These are phyloP conservation scores for Ptychodera flava DNA, from an alignment of 35 echinoderm and acorn worm genomes.

Conservation along the genomic window DNA sequence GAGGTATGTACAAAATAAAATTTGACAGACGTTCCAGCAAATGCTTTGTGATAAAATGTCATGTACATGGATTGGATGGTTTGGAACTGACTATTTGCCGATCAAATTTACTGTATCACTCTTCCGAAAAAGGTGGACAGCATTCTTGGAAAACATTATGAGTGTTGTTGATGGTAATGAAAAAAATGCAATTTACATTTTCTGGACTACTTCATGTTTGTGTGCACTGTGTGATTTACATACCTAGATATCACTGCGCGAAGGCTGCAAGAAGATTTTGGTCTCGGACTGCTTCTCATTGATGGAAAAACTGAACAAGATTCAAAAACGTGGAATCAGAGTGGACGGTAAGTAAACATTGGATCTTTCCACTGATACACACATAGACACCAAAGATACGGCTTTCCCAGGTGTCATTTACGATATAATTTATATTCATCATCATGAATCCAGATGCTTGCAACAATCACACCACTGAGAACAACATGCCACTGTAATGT, in stretches of 20 bases:
- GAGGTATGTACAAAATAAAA: too few species aligned
- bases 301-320: conserved; percentile 79
- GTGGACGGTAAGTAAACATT: conserved; percentile 48
- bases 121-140: too few species aligned
- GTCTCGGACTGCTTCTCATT: conserved; percentile 94
- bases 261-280: conserved; percentile 93
- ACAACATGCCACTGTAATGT: not conserved
- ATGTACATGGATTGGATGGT: too few species aligned
- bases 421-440: not conserved
- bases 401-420: not conserved
- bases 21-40: too few species aligned
- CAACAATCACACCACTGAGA: not conserved
- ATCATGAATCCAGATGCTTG: not conserved
- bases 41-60: too few species aligned
- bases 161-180: too few species aligned
- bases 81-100: too few species aligned
- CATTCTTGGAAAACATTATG: too few species aligned
- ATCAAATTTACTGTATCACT: too few species aligned
- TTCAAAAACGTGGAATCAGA: conserved; percentile 67
- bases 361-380: not conserved
- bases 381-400: not conserved
- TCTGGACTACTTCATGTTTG: too few species aligned
- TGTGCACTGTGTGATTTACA: too few species aligned
- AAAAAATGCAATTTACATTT: too few species aligned
- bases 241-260: conserved; percentile 74